Percentiles rank a stretch among this genome's conserved stretches.
phyloP scores from a whole-genome alignment of 2,888 invertebrate species.

The Idaea biselata region DNA sequence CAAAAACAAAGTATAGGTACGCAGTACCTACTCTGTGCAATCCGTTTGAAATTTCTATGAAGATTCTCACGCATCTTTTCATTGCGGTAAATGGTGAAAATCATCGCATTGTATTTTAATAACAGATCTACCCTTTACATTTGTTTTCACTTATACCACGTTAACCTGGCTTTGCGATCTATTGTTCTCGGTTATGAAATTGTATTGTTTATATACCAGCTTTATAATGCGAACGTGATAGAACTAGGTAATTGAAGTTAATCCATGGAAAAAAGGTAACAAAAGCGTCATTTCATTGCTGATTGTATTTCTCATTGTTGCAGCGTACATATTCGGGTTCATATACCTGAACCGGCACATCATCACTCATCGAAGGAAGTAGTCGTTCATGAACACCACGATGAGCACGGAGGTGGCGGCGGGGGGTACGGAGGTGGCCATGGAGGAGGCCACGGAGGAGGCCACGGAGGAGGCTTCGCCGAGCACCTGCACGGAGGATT shows the following conservation, averaged over 20 bases:
- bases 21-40: conserved; percentile 49
- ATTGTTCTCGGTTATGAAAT: conserved; percentile 32
- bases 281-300: not conserved
- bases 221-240: conserved; percentile 25
- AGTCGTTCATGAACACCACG: conserved; percentile 64
- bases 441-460: conserved; percentile 42
- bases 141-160: conserved; percentile 56
- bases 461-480: conserved; percentile 39
- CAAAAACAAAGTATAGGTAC: conserved; percentile 51
- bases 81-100: conserved; percentile 74
- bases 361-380: conserved; percentile 72
- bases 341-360: conserved; percentile 66
- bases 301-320: conserved; percentile 39
- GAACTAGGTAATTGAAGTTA: not conserved
- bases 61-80: conserved; percentile 68
- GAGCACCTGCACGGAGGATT: conserved; percentile 58
- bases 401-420: conserved; percentile 37
- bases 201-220: conserved; percentile 21
- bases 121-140: conserved; percentile 44
- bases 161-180: conserved; percentile 60
- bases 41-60: conserved; percentile 69
- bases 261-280: not conserved
- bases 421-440: conserved; percentile 30
- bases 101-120: conserved; percentile 61
- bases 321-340: conserved; percentile 80